Percentiles rank a stretch among this genome's conserved stretches.
phyloP scores from a whole-genome alignment of 2,888 invertebrate genomes.

The Punctoribates punctum region DNA sequence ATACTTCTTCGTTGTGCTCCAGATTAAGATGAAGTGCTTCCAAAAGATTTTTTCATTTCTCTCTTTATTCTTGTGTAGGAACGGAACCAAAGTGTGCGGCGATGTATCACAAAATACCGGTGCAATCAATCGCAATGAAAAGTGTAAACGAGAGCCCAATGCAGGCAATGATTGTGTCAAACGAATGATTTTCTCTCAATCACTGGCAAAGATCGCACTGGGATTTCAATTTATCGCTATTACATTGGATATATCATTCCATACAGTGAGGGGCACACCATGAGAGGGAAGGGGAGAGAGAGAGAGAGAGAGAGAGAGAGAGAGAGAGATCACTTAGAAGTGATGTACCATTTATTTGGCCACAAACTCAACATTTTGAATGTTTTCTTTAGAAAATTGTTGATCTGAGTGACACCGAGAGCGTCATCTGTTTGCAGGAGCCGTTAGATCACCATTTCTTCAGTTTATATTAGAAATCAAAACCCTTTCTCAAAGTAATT shows the following conservation, averaged over 20 bases:
- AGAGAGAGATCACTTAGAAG: background rate
- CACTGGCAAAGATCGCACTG: background rate
- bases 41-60: background rate
- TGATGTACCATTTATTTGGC: background rate
- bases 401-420: background rate
- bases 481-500: no score
- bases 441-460: no score
- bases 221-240: constrained; percentile 3
- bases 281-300: no score
- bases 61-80: background rate
- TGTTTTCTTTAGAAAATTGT: no score
- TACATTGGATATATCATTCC: no score
- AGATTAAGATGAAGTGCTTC: constrained; percentile 19
- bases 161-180: background rate
- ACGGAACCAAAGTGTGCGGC: constrained; percentile 17
- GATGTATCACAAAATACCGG: constrained; percentile 7
- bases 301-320: no score
- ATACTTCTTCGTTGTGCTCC: background rate
- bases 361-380: background rate
- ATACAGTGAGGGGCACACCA: no score
- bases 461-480: no score
- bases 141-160: no score
- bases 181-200: constrained; percentile 15
- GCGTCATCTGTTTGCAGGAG: background rate
- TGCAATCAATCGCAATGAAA: constrained; percentile 28